These are phyloP conservation scores for Halichoerus grypus DNA, from an alignment of 2,113 vertebrate species.

Conservation along the genomic window DNA sequence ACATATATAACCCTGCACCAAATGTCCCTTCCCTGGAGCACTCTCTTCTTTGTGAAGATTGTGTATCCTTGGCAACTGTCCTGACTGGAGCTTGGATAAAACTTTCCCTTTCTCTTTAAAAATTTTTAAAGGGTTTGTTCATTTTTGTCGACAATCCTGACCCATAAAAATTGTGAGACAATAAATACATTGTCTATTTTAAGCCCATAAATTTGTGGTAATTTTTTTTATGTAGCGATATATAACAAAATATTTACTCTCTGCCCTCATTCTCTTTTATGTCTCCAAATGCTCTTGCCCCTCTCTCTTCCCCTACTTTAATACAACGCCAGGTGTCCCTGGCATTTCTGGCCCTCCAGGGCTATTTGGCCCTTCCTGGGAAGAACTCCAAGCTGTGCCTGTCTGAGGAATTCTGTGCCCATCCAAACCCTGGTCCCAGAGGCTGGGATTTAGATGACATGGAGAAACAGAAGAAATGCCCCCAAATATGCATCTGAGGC, in stretches of 20 bases:
- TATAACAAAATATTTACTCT: neutral
- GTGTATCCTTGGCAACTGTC: neutral
- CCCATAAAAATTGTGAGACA: neutral
- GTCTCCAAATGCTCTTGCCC: neutral
- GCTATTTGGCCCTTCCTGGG: neutral
- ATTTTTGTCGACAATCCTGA: neutral
- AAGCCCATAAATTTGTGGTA: neutral
- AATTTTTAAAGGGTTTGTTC: neutral
- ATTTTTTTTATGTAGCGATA: neutral
- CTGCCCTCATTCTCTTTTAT: neutral
- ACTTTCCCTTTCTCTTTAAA: neutral
- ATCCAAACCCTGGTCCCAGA: neutral
- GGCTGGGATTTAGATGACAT: neutral
- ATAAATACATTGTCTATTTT: neutral
- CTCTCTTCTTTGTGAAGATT: neutral
- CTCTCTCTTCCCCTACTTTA: neutral
- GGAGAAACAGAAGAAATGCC: neutral
- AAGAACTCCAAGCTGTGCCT: neutral
- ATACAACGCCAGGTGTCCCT: neutral
- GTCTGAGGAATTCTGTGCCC: neutral
- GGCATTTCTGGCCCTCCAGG: neutral
- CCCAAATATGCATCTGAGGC: neutral
- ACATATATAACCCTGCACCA: neutral
- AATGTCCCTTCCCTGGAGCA: neutral
- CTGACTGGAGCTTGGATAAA: neutral